Evolutionary conservation across 2,888 invertebrate genomes (phyloP).

Genomic region (Melanotus villosus): DNA sequence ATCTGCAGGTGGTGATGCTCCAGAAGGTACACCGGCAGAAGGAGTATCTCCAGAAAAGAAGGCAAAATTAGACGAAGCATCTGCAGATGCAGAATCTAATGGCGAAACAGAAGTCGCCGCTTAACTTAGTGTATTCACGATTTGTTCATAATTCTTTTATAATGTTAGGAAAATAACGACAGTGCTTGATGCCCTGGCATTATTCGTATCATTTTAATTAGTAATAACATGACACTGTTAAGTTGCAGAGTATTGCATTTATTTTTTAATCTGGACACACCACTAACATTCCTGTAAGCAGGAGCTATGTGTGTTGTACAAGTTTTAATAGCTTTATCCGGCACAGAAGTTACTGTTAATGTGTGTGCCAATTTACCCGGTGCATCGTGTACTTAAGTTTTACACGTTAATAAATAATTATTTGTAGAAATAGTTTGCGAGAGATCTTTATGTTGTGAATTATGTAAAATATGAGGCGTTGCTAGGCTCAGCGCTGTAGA

Average conservation of each 20-base stretch:
- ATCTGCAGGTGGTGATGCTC: constrained; percentile 73
- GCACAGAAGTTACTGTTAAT: constrained; percentile 32
- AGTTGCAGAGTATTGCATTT: constrained; percentile 46
- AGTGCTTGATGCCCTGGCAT: constrained; percentile 37
- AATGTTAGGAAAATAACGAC: constrained; percentile 56
- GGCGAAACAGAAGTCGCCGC: constrained; percentile 72
- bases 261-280: constrained; percentile 45
- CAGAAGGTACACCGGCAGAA: constrained; percentile 67
- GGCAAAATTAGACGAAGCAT: constrained; percentile 77
- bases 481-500: constrained; percentile 41
- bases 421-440: constrained; percentile 50
- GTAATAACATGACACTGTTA: constrained; percentile 37
- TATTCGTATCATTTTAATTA: constrained; percentile 37
- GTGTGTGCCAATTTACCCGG: constrained; percentile 60
- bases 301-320: constrained; percentile 39
- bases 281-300: constrained; percentile 52
- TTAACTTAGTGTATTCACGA: constrained; percentile 64
- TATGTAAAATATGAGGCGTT: constrained; percentile 51
- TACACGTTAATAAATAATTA: constrained; percentile 41
- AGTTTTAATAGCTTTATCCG: constrained; percentile 26
- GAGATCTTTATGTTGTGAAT: constrained; percentile 47
- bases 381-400: constrained; percentile 63
- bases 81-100: constrained; percentile 72
- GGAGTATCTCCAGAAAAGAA: constrained; percentile 82
- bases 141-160: constrained; percentile 52